Evolutionary conservation across 1,140 invertebrate genomes (phyloP), one percentile per base, ranked within the genome.

Genomic region (Chironomus tepperi): DNA sequence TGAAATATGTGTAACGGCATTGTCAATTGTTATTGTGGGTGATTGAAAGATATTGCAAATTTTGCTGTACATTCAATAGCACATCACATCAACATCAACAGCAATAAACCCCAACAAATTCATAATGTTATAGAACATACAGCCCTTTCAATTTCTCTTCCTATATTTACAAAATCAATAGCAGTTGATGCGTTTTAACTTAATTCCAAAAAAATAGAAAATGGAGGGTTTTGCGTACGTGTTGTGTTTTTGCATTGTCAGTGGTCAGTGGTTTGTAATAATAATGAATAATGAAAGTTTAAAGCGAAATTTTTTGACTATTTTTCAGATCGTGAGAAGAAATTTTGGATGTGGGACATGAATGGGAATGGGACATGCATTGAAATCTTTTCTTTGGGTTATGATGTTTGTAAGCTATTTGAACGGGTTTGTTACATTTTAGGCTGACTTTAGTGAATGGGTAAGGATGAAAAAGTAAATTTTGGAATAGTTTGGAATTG

Each of bases 21-120:
- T 34, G 24, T 34, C 47, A 10, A 70, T 70, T 70, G 65, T 70
- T 57, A 16, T 70, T 21, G 65, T 70, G 65, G 65, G 65, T 70
- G 65, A 70, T 70, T 70, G 65, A 70, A 70, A 21, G 65, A 70
- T 70, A 21, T 70, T 70, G 65, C 65, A 70, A 70, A 70, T 18
- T 70, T 18, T 21, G 19, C 16, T 57, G 7, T n/a, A n/a, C 10
- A 8, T 19, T 70, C 65, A 70, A 70, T 70, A 70, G n/a, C 65
- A 70, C 65, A 70, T 70, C 65, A 70, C 65, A 67, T 67, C n/a
- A n/a, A n/a, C n/a, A 3, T 70, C 19, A 57, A 15, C 47, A 57
- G 5, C 1, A 57, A 57, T 15, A 57, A 70, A 70, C 65, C 65
- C 65, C 65, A 70, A 57, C n/a, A n/a, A n/a, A 57, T n/a, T 12